Evolutionary conservation across 2,888 invertebrate genomes (phyloP), one percentile per base, ranked within the genome.

Genomic region (Noctua janthina): DNA sequence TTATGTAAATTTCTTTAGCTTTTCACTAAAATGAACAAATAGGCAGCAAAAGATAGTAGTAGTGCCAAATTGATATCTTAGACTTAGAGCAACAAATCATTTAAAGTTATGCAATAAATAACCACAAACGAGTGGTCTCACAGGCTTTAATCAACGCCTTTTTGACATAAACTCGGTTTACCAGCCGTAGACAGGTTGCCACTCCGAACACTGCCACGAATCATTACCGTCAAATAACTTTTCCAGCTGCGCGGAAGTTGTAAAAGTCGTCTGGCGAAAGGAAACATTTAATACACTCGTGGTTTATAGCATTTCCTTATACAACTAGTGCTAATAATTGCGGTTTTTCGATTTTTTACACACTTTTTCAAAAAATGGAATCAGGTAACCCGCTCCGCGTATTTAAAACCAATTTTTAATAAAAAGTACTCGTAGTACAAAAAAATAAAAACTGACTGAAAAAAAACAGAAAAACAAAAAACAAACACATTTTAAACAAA

Each of bases 161-260:
- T 76, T 29, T 59, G 46, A 68, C 56, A 59, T 68, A 39, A 35
- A 82, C 46, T 59, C n/a, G 46, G 71, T 23, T 72, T 43, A 23
- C 46, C 17, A 49, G 56, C 15, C 15, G 39, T 15, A 46, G 54
- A 79, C 79, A 35, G 71, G 71, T 83, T 73, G 15, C 46, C 64
- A 84, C 62, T 76, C 54, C 13, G 29, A 76, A 35, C 62, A 39
- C 29, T 46, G 67, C 49, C 74, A 76, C 70, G 62, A 76, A 81
- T 74, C 46, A 74, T 84, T 80, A 74, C n/a, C 35, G 76, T 76
- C 76, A 68, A 74, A 74, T 76, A 56, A 67, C 10, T 81, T 74
- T 56, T 68, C 70, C n/a, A 67, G 15, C 23, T 64, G 23, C 39
- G 74, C 56, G 81, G 84, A 84, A 81, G 74, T 80, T 66, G 59